Evolutionary conservation across 2,797 vertebrate genomes (phyloP).

Genomic region (Telmatherina bonti): DNA sequence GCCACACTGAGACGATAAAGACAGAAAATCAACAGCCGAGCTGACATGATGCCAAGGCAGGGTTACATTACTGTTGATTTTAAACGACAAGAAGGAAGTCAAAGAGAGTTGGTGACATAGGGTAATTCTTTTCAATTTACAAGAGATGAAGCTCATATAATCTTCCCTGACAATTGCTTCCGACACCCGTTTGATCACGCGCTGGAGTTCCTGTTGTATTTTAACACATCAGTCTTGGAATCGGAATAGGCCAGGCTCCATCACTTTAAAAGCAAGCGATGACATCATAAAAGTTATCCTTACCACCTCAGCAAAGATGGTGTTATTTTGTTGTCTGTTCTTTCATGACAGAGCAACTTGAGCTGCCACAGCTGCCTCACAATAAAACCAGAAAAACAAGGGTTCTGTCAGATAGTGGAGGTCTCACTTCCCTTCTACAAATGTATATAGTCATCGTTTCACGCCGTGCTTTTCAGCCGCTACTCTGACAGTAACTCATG

Average conservation of each 20-base stretch:
- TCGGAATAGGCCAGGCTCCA: conserved; percentile 7
- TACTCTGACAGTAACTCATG: conserved; percentile 6
- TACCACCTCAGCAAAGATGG: conserved; percentile 2
- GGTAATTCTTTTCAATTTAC: neutral
- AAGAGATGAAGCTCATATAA: neutral
- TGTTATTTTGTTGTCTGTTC: neutral
- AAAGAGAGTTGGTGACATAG: conserved; percentile 4
- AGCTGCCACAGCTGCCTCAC: conserved; percentile 4
- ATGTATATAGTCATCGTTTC: conserved; percentile 2
- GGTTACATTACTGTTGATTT: conserved; percentile 30
- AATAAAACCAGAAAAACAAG: neutral
- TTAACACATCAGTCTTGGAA: neutral
- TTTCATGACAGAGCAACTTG: conserved; percentile 23
- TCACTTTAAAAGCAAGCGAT: conserved; percentile 3
- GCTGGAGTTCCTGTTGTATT: conserved; percentile 8
- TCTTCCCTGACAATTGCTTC: neutral
- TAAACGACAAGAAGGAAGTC: conserved; percentile 7
- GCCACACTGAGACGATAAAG: conserved; percentile 55
- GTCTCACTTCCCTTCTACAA: neutral
- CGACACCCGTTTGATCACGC: conserved; percentile 2
- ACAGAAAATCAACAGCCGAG: conserved; percentile 40
- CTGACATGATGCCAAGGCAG: conserved; percentile 19
- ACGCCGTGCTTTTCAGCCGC: neutral
- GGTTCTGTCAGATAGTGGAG: neutral
- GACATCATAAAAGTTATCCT: conserved; percentile 10